Evolutionary conservation across 2,888 invertebrate species (phyloP).

Genomic region (Stenchaetothrips biformis): DNA sequence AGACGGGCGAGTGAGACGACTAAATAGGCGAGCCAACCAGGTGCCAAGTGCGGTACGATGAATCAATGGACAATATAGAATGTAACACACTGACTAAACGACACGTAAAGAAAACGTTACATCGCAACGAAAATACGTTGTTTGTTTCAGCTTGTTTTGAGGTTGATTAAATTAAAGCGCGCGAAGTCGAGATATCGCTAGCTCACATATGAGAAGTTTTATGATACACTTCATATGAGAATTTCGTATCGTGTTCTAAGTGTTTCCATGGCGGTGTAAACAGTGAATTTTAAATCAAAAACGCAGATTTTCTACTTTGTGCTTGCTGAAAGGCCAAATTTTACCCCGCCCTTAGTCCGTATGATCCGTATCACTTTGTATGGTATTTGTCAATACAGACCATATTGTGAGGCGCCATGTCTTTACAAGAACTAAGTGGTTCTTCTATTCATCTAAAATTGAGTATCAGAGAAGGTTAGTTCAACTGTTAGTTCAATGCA

Average conservation of each 20-base stretch:
- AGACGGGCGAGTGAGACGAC: no score
- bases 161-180: no score
- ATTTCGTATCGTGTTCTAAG: neutral
- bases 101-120: no score
- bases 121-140: no score
- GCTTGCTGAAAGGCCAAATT: neutral
- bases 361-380: neutral
- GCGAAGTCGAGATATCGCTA: neutral
- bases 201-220: neutral
- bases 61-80: no score
- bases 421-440: slow-evolving; percentile 58
- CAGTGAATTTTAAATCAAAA: neutral
- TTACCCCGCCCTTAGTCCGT: neutral
- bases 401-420: neutral
- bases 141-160: no score
- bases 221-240: no score
- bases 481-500: slow-evolving; percentile 19
- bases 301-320: no score
- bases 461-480: slow-evolving; percentile 59
- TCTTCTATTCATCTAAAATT: slow-evolving; percentile 62
- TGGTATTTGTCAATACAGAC: neutral
- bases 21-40: no score
- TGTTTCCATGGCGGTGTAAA: slow-evolving; percentile 17
- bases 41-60: no score
- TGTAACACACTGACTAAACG: no score